Conservation (phyloP, 1,140 invertebrate species). For the Acyrthosiphon pisum region DNA sequence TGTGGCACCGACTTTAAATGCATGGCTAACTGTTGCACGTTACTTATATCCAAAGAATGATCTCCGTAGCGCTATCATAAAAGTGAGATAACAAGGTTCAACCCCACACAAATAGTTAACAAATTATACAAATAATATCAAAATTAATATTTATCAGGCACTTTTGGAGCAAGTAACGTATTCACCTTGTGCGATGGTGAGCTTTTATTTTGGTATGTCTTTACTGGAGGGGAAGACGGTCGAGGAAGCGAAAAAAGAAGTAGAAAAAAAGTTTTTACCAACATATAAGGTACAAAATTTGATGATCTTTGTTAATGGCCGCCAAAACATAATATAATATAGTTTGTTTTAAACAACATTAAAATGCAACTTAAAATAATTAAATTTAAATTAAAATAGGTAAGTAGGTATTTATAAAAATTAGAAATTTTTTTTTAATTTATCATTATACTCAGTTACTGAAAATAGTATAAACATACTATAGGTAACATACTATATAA, state of each 20-base stretch:
- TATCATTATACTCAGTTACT: background rate
- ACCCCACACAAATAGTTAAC: background rate
- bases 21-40: constrained; percentile 72
- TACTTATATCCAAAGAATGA: constrained; percentile 72
- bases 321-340: background rate
- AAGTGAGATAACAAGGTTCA: constrained; percentile 65
- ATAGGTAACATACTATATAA: no score
- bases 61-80: constrained; percentile 71
- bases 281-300: constrained; percentile 75
- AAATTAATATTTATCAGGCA: constrained; percentile 67
- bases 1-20: constrained; percentile 75
- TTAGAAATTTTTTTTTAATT: background rate
- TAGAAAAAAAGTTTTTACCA: constrained; percentile 77
- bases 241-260: constrained; percentile 73
- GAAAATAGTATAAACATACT: background rate
- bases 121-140: background rate
- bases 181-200: constrained; percentile 78
- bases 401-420: background rate
- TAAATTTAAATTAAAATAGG: no score
- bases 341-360: background rate
- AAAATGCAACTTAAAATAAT: background rate
- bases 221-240: constrained; percentile 76
- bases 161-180: constrained; percentile 82
- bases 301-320: background rate
- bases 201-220: constrained; percentile 83